phyloP scores from a whole-genome alignment of 1,140 invertebrate genomes.

The Cheumatopsyche charites region DNA sequence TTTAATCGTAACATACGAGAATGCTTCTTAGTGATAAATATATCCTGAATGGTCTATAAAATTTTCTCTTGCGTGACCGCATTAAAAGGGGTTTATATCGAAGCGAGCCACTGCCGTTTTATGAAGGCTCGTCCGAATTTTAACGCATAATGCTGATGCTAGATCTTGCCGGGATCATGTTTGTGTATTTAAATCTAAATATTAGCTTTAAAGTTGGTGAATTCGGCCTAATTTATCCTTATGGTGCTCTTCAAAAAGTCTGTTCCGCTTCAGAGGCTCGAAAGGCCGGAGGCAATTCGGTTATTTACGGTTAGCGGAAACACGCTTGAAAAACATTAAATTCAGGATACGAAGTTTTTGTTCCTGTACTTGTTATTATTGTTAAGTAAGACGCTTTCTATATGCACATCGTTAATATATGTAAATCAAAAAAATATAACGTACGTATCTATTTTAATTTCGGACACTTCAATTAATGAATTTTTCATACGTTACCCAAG shows the following conservation, averaged over 20 bases:
- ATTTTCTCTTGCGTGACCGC: slow-evolving; percentile 25
- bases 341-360: background rate
- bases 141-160: background rate
- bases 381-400: too few species aligned
- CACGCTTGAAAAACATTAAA: slow-evolving; percentile 39
- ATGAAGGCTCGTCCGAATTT: background rate
- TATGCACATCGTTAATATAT: too few species aligned
- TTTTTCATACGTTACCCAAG: too few species aligned
- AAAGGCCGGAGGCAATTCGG: slow-evolving; percentile 25
- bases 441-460: too few species aligned
- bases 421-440: too few species aligned
- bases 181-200: slow-evolving; percentile 2
- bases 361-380: too few species aligned
- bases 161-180: background rate
- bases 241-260: background rate
- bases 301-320: slow-evolving; percentile 42
- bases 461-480: too few species aligned
- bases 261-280: background rate
- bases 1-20: slow-evolving; percentile 8
- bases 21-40: slow-evolving; percentile 6
- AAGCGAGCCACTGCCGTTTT: background rate
- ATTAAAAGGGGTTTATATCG: slow-evolving; percentile 12
- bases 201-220: slow-evolving; percentile 6
- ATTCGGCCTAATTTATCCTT: background rate
- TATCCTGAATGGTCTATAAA: slow-evolving; percentile 20